Evolutionary conservation across 2,888 invertebrate species (phyloP), one percentile per base, ranked within the genome.

Genomic region (Phoenoteleia sp.): DNA sequence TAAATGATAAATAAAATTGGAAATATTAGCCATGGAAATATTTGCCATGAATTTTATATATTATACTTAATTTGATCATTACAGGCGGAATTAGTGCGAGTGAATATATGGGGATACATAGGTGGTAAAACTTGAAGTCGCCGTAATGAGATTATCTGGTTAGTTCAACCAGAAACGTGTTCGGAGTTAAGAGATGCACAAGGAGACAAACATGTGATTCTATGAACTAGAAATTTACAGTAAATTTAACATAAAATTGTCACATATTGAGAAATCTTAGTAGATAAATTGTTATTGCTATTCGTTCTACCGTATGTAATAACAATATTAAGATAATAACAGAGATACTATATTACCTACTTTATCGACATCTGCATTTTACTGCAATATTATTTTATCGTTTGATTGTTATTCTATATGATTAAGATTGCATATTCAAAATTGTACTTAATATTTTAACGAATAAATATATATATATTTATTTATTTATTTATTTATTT

Each of bases 101-200:
- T 23, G 17, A 25, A 47, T 47, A 66, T 29, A 58, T 42, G 49
- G 21, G 36, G 54, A 67, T 54, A 19, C 77, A 77, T 67, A 49
- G 67, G 67, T 58, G 67, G 66, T 60, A 52, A 60, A 79, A 62
- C 54, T 56, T 36, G 54, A 79, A 79, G 69, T 79, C 52, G 52
- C 23, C 29, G 62, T 79, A 79, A 79, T 71, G 45, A 62, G 79
- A 79, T 79, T 69, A 62, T 69, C 71, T 62, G 69, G 54, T 29
- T 69, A 64, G 58, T 54, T 71, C 71, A 71, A 54, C 62, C 71
- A 64, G 79, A 71, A 79, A 79, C 62, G 62, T 54, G 71, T 33
- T 71, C 71, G 45, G 21, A 64, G 42, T 60, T 77, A 56, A 52
- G 42, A 69, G 52, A 52, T 23, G 69, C 52, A 17, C 76, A 69